Conservation (phyloP, 2,888 invertebrate genomes). For the Bursaphelenchus okinawaensis region DNA sequence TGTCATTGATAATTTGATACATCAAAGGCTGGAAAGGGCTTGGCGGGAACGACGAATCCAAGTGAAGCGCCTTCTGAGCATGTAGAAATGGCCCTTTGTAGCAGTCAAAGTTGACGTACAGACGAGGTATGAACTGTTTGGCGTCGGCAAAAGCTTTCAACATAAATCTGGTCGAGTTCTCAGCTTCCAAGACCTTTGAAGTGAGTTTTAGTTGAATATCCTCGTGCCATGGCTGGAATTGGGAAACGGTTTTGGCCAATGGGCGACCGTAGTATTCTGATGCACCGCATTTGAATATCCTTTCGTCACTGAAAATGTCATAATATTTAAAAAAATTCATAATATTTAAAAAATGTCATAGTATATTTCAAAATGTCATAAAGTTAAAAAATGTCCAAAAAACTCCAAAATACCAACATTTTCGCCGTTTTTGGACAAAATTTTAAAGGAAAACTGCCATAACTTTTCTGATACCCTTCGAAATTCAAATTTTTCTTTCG, state of each 20-base stretch:
- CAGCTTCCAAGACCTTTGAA: background rate
- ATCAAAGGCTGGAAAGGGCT: conserved; percentile 5
- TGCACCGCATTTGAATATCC: background rate
- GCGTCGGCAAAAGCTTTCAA: conserved; percentile 6
- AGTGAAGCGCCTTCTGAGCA: background rate
- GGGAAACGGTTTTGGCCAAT: background rate
- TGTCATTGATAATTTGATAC: conserved; percentile 13
- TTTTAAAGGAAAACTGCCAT: too few species aligned
- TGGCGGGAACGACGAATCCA: conserved; percentile 14
- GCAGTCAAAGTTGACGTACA: conserved; percentile 18
- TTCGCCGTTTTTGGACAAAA: too few species aligned
- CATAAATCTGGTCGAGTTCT: background rate
- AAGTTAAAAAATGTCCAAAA: too few species aligned
- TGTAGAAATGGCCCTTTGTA: conserved; percentile 22
- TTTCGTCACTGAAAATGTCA: conserved; percentile 3
- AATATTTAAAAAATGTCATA: too few species aligned
- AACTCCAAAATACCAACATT: too few species aligned
- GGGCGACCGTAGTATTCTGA: conserved; percentile 1
- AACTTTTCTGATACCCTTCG: too few species aligned
- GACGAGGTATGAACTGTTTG: conserved; percentile 9
- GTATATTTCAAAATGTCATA: too few species aligned
- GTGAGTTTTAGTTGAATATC: background rate
- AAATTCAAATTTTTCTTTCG: too few species aligned
- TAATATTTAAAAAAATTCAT: too few species aligned
- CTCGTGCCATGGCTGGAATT: background rate